phyloP scores from a whole-genome alignment of 2,797 vertebrate genomes.

The Coregonus ussuriensis region DNA sequence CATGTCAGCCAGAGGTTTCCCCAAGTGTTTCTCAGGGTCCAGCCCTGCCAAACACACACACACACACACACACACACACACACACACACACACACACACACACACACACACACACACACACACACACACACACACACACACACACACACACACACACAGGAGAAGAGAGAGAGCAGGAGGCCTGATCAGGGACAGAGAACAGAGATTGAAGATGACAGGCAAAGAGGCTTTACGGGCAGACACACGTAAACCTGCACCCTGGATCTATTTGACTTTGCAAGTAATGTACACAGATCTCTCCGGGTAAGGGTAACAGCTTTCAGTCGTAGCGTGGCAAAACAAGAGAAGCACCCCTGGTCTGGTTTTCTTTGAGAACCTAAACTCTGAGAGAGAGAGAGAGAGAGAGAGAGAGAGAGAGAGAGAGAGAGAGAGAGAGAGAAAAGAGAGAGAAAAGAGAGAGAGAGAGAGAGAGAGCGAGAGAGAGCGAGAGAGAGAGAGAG shows the following conservation, averaged over 20 bases:
- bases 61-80: neutral
- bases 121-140: neutral
- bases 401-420: conserved; percentile 26
- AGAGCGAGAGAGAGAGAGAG: too few species aligned
- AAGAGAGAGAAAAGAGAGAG: too few species aligned
- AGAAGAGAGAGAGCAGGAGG: conserved; percentile 17
- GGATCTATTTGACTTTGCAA: conserved; percentile 78
- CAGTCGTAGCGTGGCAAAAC: conserved; percentile 66
- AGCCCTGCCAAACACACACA: conserved; percentile 75
- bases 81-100: too few species aligned
- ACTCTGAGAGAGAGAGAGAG: conserved; percentile 31
- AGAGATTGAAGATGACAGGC: conserved; percentile 74
- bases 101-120: conserved; percentile 20
- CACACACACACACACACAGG: too few species aligned
- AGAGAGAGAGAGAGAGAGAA: neutral
- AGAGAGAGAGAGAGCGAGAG: too few species aligned
- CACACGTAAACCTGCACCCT: conserved; percentile 68
- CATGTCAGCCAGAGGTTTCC: conserved; percentile 89
- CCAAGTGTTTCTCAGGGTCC: conserved; percentile 93
- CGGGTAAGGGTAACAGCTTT: conserved; percentile 76
- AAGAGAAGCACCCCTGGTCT: conserved; percentile 22
- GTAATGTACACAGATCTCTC: conserved; percentile 74
- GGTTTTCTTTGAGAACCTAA: conserved; percentile 72
- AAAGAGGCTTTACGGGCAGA: conserved; percentile 59
- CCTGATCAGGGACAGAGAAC: conserved; percentile 60